A percentile compares a stretch with the other conserved stretches of the same genome.
phyloP scores from a whole-genome alignment of 2,888 invertebrate species.

The Cephus spinipes region DNA sequence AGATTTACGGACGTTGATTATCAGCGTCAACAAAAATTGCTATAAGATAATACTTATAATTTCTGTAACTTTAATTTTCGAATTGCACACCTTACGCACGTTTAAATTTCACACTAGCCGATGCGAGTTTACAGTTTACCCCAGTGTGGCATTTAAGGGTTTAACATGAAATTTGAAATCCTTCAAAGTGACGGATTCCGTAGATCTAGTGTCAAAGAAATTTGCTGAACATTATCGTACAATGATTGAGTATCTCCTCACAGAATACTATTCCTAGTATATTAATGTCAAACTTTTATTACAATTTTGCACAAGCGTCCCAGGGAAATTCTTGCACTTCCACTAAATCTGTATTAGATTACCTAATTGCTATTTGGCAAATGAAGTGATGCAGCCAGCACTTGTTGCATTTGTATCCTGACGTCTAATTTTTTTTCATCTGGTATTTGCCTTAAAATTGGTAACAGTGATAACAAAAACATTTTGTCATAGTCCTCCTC shows the following conservation, averaged over 20 bases:
- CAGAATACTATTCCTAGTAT: too few relatives aligned
- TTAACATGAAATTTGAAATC: too few relatives aligned
- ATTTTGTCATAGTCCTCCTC: slow-evolving; percentile 62
- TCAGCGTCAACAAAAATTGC: too few relatives aligned
- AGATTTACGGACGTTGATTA: too few relatives aligned
- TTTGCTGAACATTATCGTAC: background rate
- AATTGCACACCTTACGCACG: too few relatives aligned
- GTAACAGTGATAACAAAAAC: slow-evolving; percentile 59
- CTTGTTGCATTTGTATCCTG: slow-evolving; percentile 62
- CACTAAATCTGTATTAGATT: background rate
- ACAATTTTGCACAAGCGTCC: background rate
- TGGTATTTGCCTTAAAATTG: slow-evolving; percentile 56
- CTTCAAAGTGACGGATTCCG: too few relatives aligned
- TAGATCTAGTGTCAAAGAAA: background rate
- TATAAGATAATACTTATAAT: too few relatives aligned
- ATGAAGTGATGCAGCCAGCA: slow-evolving; percentile 37
- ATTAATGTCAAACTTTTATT: too few relatives aligned
- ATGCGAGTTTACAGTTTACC: too few relatives aligned
- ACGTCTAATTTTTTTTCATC: slow-evolving; percentile 59
- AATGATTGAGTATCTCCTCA: background rate
- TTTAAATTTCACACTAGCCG: too few relatives aligned
- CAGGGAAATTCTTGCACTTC: background rate
- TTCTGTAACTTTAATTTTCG: too few relatives aligned
- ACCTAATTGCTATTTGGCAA: slow-evolving; percentile 11
- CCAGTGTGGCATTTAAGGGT: too few relatives aligned